phyloP scores from a whole-genome alignment of 2,888 invertebrate species.

The Melinopterus prodromus region DNA sequence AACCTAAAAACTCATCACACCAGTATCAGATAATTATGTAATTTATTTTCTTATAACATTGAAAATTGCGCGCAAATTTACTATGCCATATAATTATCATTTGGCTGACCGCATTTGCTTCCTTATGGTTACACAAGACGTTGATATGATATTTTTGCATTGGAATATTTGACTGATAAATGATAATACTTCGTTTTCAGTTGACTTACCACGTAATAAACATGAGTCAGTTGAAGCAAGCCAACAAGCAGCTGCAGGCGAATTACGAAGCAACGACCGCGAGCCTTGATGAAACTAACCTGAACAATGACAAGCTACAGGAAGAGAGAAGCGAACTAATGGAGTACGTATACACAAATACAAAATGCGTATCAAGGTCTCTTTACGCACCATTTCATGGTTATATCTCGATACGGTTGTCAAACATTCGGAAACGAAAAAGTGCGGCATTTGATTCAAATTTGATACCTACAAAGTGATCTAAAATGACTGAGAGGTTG shows the following conservation, averaged over 20 bases:
- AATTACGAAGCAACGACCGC: not conserved
- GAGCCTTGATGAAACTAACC: constrained; percentile 23
- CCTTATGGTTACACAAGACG: too few relatives aligned
- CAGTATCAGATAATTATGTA: too few relatives aligned
- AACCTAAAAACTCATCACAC: too few relatives aligned
- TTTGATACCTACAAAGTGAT: too few relatives aligned
- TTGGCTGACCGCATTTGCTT: too few relatives aligned
- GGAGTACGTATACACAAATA: constrained; percentile 19
- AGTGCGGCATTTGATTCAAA: not conserved
- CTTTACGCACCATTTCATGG: not conserved
- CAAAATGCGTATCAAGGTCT: not conserved
- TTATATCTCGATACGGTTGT: not conserved
- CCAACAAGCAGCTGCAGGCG: not conserved
- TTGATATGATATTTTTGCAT: too few relatives aligned
- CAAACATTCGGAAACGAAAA: not conserved
- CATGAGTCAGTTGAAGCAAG: not conserved
- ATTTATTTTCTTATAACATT: too few relatives aligned
- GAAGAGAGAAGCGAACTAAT: constrained; percentile 28
- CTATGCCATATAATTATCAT: too few relatives aligned
- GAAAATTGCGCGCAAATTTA: too few relatives aligned
- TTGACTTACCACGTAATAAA: not conserved
- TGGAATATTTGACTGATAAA: not conserved
- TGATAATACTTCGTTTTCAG: not conserved
- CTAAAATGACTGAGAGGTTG: too few relatives aligned
- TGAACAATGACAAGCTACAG: constrained; percentile 28